Base-by-base conservation (phyloP, 1,140 invertebrate species). In the Apocrypta bakeri region DNA sequence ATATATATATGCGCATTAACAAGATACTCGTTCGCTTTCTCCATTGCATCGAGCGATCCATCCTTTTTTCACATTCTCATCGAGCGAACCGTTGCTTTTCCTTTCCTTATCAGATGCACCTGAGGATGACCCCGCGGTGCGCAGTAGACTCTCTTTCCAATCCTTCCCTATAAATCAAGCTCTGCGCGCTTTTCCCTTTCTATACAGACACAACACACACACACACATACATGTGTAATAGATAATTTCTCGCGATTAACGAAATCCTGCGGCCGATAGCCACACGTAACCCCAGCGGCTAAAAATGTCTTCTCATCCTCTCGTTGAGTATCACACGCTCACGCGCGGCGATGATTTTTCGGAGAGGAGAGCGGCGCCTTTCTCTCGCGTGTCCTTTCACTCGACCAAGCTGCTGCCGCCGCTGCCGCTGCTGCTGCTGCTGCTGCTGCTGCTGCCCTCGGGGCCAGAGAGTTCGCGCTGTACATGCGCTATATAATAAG, bases 371-470 rank as follows among this genome's bases (percentile, higher is more conserved):
- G 17, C 73, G 73, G 40, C 48, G 81, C 81, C 81, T 78, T 82
- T 82, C 81, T 82, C 81, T 75, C 90, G 88, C 90, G 90, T 90
- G 89, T 90, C 90, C 90, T 92, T 91, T 91, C 90, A 91, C 91
- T 88, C 78, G 72, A 63, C 40, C 24, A 64, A 27, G 79, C 48
- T 63, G 42, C 27, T 25, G 68, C 24, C 81, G 72, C 79, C 25
- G 71, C 69, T 81, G 81, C 69, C 81, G n/a, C n/a, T n/a, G n/a
- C n/a, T n/a, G n/a, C n/a, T n/a, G n/a, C n/a, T n/a, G n/a, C 78
- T 76, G 69, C 42, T 76, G 69, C 42, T 79, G 79, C 80, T 76
- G 72, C 27, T 25, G 68, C 24, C 81, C 77, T 78, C 25, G 71
- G 72, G 82, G 81, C 69, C 81, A 79, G 68, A 69, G 72, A 85